Evolutionary conservation across 2,888 invertebrate species (phyloP), one percentile per base, ranked within the genome.

Genomic region (Drosophila tanythrix): DNA sequence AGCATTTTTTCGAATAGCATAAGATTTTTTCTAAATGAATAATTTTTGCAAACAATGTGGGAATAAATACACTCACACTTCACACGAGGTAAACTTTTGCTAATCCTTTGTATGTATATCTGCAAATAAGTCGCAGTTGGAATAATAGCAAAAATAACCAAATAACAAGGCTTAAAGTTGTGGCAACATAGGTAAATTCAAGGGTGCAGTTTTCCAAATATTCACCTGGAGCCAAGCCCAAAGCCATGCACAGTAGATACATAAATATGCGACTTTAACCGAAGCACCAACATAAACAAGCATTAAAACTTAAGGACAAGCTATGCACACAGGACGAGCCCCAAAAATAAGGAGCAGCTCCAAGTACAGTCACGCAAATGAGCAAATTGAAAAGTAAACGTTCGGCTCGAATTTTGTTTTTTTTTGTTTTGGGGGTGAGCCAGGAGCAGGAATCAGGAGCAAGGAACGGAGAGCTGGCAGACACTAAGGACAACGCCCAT

Each of bases 241-340:
- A n/a, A 38, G 35, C 33, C 25, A 31, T 40, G 25, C 29, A 21
- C 11, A 15, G 25, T 18, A 55, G 25, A 56, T 36, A 11, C 50
- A 68, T 64, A 68, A 74, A 81, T 63, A 74, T 70, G 65, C 63
- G 61, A 27, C 59, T 66, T 60, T 62, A 70, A 68, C 64, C 67
- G 62, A 56, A 53, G 15, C 63, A 53, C 58, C 65, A 58, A 31
- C 71, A 84, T 82, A 82, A 82, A 85, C 52, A 68, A 64, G 88
- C 83, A 85, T 80, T 78, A 65, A 35, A 72, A 71, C 64, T 67
- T 70, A 71, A 56, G 70, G 66, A 67, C 64, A 74, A 71, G 52
- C 63, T 69, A 74, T 59, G 61, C 48, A 68, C 43, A 21, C 60
- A 31, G 36, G 46, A 27, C 38, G 43, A 59, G 46, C 36, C 48